Evolutionary conservation across 2,797 vertebrate species (phyloP).

Genomic region (Phylloscopus collybita): DNA sequence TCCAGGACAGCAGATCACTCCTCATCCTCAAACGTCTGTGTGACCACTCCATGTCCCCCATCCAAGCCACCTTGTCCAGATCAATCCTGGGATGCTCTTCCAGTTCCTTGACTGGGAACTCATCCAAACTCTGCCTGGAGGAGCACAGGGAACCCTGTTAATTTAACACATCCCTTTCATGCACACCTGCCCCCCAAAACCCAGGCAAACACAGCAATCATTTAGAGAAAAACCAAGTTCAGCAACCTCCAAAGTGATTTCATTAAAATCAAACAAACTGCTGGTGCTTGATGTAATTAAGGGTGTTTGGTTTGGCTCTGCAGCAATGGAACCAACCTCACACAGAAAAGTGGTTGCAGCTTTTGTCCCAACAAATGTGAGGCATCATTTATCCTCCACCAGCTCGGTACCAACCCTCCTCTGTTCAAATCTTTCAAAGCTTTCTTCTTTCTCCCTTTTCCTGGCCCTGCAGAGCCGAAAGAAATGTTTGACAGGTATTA

Average conservation of each 20-base stretch:
- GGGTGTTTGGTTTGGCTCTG: constrained; percentile 24
- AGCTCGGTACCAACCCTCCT: background rate
- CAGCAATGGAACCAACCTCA: background rate
- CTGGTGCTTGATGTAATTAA: background rate
- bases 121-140: background rate
- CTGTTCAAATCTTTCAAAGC: constrained; percentile 46
- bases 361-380: constrained; percentile 8
- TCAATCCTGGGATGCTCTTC: background rate
- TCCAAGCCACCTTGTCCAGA: background rate
- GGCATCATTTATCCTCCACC: constrained; percentile 6
- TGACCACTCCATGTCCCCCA: background rate
- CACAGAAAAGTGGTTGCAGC: constrained; percentile 48
- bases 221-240: constrained; percentile 10
- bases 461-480: background rate
- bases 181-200: background rate
- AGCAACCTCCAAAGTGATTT: constrained; percentile 12
- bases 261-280: constrained; percentile 30
- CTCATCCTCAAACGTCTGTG: background rate
- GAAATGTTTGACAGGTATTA: constrained; percentile 75
- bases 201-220: background rate
- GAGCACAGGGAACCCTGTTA: background rate
- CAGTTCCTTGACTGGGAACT: background rate
- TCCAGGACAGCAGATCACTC: background rate
- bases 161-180: background rate
- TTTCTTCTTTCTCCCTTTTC: constrained; percentile 10